phyloP scores from a whole-genome alignment of 2,888 invertebrate species.

The Tipula confusa region DNA sequence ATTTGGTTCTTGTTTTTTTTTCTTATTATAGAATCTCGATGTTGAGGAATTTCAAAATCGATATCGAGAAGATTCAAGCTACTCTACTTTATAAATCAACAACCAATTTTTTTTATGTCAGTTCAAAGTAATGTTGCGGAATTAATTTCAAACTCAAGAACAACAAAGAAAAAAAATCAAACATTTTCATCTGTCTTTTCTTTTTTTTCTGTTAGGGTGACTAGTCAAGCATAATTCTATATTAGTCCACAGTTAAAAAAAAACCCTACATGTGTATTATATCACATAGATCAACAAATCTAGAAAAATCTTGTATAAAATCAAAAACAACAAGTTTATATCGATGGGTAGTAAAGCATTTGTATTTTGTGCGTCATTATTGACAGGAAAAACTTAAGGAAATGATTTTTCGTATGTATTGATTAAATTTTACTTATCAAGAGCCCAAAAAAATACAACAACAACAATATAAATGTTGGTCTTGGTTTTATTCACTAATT shows the following conservation, averaged over 20 bases:
- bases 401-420: background rate
- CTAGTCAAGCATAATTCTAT: background rate
- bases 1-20: too few species aligned
- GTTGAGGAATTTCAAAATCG: too few species aligned
- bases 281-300: background rate
- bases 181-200: background rate
- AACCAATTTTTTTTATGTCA: background rate
- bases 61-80: too few species aligned
- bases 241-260: background rate
- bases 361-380: background rate
- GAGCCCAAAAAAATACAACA: background rate
- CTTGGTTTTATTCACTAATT: too few species aligned
- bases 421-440: background rate
- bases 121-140: background rate
- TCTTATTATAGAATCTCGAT: too few species aligned
- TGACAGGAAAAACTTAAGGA: slow-evolving; percentile 25
- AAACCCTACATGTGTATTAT: background rate
- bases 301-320: background rate
- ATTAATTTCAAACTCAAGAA: background rate
- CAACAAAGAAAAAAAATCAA: background rate
- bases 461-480: too few species aligned
- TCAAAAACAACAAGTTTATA: background rate
- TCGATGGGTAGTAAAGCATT: background rate
- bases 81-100: too few species aligned
- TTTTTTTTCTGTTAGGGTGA: background rate